A percentile compares a stretch with the other conserved stretches of the same genome.
phyloP scores from a whole-genome alignment of 2,888 invertebrate species.

The Sesamia inferens region DNA sequence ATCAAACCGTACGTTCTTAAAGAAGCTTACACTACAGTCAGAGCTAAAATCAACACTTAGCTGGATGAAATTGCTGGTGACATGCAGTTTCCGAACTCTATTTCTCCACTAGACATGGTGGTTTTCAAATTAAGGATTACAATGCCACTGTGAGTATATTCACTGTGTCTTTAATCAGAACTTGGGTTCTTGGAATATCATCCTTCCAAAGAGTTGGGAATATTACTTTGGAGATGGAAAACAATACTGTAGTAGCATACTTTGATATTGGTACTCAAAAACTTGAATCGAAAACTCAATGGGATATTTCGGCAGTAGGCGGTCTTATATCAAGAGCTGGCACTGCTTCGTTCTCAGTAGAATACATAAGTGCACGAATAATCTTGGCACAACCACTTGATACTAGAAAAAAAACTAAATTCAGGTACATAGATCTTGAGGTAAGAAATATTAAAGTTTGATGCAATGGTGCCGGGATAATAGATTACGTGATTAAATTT shows the following conservation, averaged over 20 bases:
- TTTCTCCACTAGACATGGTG: slow-evolving; percentile 96
- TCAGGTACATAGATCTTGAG: slow-evolving; percentile 94
- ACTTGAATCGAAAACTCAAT: slow-evolving; percentile 93
- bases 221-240: slow-evolving; percentile 92
- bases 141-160: slow-evolving; percentile 92
- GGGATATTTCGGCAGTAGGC: slow-evolving; percentile 93
- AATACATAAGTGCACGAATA: slow-evolving; percentile 92
- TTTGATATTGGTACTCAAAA: slow-evolving; percentile 95
- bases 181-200: slow-evolving; percentile 94
- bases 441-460: slow-evolving; percentile 95
- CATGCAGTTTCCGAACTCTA: slow-evolving; percentile 95
- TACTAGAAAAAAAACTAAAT: slow-evolving; percentile 92
- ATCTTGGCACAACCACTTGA: slow-evolving; percentile 94
- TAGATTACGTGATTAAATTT: slow-evolving; percentile 95
- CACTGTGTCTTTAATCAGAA: slow-evolving; percentile 92
- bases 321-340: slow-evolving; percentile 93
- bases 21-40: slow-evolving; percentile 93
- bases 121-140: slow-evolving; percentile 92
- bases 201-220: slow-evolving; percentile 96
- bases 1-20: slow-evolving; percentile 95
- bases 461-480: slow-evolving; percentile 95
- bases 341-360: slow-evolving; percentile 93
- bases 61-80: slow-evolving; percentile 92
- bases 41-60: slow-evolving; percentile 93
- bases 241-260: slow-evolving; percentile 92